Evolutionary conservation across 92 coral and sea anemone species (phyloP).

Genomic region (Palythoa caribaeorum): DNA sequence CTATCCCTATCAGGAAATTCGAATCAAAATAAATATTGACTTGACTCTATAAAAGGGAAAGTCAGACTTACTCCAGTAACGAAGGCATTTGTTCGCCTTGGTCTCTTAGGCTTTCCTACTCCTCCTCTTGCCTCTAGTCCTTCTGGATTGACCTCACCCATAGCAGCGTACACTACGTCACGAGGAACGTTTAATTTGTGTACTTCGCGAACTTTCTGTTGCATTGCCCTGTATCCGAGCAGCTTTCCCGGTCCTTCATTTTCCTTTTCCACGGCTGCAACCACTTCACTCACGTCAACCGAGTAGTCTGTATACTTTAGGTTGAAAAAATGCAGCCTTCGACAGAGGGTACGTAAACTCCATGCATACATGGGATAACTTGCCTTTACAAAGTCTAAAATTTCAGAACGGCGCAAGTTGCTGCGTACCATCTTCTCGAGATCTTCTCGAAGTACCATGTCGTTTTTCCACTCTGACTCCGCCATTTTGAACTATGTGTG

Average conservation of each 20-base stretch:
- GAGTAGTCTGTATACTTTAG: slow-evolving; percentile 1
- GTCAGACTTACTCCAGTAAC: slow-evolving; percentile 19
- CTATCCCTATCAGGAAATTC: slow-evolving; percentile 13
- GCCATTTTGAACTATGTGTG: slow-evolving; percentile 22
- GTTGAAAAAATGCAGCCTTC: background rate
- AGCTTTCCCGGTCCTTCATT: background rate
- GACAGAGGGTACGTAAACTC: slow-evolving; percentile 1
- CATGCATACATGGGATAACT: slow-evolving; percentile 25
- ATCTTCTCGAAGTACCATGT: background rate
- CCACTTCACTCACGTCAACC: background rate
- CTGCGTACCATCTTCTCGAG: background rate
- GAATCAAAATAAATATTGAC: slow-evolving; percentile 13
- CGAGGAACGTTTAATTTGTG: background rate
- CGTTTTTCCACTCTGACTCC: slow-evolving; percentile 22
- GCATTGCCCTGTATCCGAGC: slow-evolving; percentile 21
- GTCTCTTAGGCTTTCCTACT: slow-evolving; percentile 8
- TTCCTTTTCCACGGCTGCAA: background rate
- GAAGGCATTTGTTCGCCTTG: slow-evolving; percentile 17
- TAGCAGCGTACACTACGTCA: slow-evolving; percentile 4
- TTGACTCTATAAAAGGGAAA: slow-evolving; percentile 8
- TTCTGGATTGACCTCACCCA: slow-evolving; percentile 1
- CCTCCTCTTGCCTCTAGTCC: slow-evolving; percentile 22
- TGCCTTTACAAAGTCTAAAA: background rate
- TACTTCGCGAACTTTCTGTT: slow-evolving; percentile 1
- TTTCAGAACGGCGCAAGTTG: background rate